Base-by-base conservation (phyloP, 1,140 invertebrate genomes). In the Trichonephila inaurata region DNA sequence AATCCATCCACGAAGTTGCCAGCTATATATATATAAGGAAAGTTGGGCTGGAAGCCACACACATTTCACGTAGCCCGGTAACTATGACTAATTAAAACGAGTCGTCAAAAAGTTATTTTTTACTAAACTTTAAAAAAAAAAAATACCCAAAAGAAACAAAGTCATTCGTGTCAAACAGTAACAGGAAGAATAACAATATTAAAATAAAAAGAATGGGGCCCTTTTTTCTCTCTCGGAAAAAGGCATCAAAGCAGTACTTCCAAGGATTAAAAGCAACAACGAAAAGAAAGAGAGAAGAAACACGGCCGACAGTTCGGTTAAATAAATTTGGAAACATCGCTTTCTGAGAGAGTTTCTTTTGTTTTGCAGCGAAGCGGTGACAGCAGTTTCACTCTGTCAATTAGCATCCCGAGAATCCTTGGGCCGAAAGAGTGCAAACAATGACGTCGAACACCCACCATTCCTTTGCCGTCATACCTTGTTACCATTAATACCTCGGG, bases 401-500 rank as follows among this genome's bases (percentile, higher is more conserved):
- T 89, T 89, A 89, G 62, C 85, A 61, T 61, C 85, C 51, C 60
- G n/a, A 24, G 60, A 62, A 62, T 62, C 60, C 85, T 12, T 62
- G 58, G 58, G 28, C 51, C 82, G 58, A 66, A 69, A 40, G 62
- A 40, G n/a, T 69, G 58, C 24, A 91, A 82, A 81, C 51, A 72
- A 40, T 60, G 89, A 40, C 69, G 21, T 24, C 51, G 44, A 72
- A 77, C 72, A 77, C 72, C 72, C 40, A 40, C 72, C 72, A 77
- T 77, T 77, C 72, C 72, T 77, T 33, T 40, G 72, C 69, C 89
- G 89, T 91, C 89, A 91, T 61, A 91, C 89, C 89, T 91, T 92
- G 90, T 92, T 92, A 92, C 90, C 90, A 92, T 85, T 83, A 92
- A 92, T 92, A 92, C 90, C 81, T 58, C 62, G 2, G 51, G 81